These are phyloP conservation scores for Chirona hameri DNA, from an alignment of 2,888 invertebrate genomes.

Conservation along the genomic window DNA sequence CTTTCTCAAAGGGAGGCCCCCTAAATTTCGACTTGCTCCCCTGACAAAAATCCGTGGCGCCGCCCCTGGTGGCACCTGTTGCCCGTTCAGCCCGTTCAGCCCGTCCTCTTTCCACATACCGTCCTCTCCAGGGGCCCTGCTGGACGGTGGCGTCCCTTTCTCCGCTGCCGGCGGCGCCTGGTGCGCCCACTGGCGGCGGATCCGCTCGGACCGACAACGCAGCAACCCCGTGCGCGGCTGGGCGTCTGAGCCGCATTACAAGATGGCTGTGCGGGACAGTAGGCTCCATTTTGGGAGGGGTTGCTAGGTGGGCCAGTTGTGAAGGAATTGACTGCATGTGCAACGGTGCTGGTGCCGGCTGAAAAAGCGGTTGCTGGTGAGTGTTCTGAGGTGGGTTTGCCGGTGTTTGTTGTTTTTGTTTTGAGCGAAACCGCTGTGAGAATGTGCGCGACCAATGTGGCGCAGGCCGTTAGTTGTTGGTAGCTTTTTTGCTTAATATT, in stretches of 20 bases:
- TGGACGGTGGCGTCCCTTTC: no score
- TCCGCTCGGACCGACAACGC: background rate
- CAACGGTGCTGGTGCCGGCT: background rate
- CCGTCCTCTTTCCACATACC: no score
- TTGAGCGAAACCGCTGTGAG: background rate
- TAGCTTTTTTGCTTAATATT: background rate
- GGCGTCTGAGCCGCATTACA: slow-evolving; percentile 22
- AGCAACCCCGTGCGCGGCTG: background rate
- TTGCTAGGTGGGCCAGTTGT: background rate
- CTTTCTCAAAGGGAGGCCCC: no score
- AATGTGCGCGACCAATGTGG: background rate
- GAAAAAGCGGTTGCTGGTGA: background rate
- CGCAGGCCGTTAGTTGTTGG: background rate
- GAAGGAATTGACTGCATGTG: background rate
- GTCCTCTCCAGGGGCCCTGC: no score
- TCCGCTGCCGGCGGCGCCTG: no score
- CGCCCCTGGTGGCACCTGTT: no score
- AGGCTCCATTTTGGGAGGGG: slow-evolving; percentile 1
- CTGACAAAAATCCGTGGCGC: no score
- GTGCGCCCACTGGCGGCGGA: no score
- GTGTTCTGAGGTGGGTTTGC: background rate
- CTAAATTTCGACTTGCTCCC: no score
- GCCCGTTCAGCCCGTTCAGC: no score
- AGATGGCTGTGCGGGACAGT: slow-evolving; percentile 23
- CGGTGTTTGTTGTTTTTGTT: background rate